These are phyloP conservation scores for Parasteatoda lunata DNA, from an alignment of 2,888 invertebrate genomes.

Conservation along the genomic window DNA sequence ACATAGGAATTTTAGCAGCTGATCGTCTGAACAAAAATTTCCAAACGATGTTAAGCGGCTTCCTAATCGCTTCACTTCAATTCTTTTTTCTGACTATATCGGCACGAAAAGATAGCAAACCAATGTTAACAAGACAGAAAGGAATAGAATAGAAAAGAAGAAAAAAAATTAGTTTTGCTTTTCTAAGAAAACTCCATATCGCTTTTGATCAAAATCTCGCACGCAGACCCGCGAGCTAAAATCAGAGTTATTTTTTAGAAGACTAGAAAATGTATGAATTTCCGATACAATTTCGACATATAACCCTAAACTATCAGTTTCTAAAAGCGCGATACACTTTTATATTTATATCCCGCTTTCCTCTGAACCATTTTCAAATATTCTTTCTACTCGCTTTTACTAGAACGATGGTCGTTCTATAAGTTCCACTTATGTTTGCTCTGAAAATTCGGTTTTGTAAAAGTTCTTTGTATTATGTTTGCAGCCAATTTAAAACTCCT, in stretches of 20 bases:
- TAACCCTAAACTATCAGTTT: constrained; percentile 49
- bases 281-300: constrained; percentile 47
- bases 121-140: constrained; percentile 35
- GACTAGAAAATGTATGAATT: constrained; percentile 45
- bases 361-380: neutral
- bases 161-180: constrained; percentile 5
- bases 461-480: constrained; percentile 42
- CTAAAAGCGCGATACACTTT: constrained; percentile 8
- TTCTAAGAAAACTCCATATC: constrained; percentile 21
- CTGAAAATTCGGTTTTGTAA: constrained; percentile 31
- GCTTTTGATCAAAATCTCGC: constrained; percentile 21
- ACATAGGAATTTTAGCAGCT: neutral
- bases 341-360: neutral
- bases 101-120: constrained; percentile 8
- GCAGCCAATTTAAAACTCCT: constrained; percentile 54
- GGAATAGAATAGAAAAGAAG: neutral
- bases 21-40: neutral
- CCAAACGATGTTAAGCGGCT: neutral
- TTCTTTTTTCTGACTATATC: neutral
- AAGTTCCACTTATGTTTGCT: constrained; percentile 9
- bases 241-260: constrained; percentile 7
- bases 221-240: constrained; percentile 10
- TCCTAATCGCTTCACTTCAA: constrained; percentile 27
- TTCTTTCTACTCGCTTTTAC: neutral
- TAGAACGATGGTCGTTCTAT: neutral